A percentile compares a stretch with the other conserved stretches of the same genome.
Conservation (phyloP, 2,113 vertebrate genomes). For the Megaceryle maxima region DNA sequence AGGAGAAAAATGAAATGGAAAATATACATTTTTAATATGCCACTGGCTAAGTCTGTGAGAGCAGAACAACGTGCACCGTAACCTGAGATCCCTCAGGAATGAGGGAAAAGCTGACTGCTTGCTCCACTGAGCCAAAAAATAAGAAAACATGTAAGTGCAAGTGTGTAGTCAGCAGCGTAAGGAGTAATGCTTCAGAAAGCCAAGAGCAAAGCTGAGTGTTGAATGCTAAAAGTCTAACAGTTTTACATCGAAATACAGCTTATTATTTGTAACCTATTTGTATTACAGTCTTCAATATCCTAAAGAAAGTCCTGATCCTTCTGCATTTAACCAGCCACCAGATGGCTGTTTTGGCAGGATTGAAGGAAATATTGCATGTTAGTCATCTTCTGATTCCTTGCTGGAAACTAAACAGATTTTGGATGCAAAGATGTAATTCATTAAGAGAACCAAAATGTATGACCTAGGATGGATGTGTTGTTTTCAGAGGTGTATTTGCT, state of each 20-base stretch:
- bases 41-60: slow-evolving; percentile 3
- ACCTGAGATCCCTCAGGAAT: slow-evolving; percentile 62
- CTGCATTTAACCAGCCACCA: background rate
- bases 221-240: background rate
- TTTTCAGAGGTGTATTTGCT: background rate
- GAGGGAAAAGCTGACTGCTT: slow-evolving; percentile 65
- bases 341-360: background rate
- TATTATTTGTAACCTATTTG: background rate
- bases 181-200: slow-evolving; percentile 13
- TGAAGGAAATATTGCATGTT: background rate
- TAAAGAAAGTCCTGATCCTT: background rate
- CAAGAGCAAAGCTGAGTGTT: background rate
- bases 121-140: slow-evolving; percentile 50
- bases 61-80: slow-evolving; percentile 42
- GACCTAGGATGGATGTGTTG: background rate
- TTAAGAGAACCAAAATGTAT: background rate
- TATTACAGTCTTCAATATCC: background rate
- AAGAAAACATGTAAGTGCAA: slow-evolving; percentile 55
- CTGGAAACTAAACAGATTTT: background rate
- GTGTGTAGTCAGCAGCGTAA: slow-evolving; percentile 6
- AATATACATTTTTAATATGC: slow-evolving; percentile 47
- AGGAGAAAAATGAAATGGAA: slow-evolving; percentile 55
- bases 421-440: background rate
- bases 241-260: background rate
- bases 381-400: background rate